A percentile compares a stretch with the other conserved stretches of the same genome.
phyloP scores from a whole-genome alignment of 2,888 invertebrate genomes.

The Mantis religiosa region DNA sequence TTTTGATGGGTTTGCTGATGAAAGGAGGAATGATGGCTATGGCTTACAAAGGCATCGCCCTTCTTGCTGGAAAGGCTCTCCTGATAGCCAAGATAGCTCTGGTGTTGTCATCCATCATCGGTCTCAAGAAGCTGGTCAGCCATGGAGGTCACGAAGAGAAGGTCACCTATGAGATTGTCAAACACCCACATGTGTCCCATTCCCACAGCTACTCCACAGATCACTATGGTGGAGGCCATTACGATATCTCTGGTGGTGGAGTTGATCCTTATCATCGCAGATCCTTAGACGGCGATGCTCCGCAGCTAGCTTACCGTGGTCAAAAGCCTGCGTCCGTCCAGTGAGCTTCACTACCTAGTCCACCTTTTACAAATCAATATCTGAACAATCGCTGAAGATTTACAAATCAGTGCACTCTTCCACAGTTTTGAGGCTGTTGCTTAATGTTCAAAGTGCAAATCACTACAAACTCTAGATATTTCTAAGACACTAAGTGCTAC shows the following conservation, averaged over 20 bases:
- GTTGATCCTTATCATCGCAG: constrained; percentile 49
- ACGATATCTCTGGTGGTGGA: constrained; percentile 51
- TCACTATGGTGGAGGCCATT: constrained; percentile 55
- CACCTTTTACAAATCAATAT: no score
- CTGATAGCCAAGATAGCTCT: constrained; percentile 32
- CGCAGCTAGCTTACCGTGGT: neutral
- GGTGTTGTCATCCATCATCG: constrained; percentile 30
- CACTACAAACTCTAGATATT: no score
- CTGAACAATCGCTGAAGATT: no score
- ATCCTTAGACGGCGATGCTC: neutral
- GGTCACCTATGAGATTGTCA: constrained; percentile 80
- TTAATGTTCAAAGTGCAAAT: no score
- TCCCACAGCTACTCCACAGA: constrained; percentile 64
- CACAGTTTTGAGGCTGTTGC: no score
- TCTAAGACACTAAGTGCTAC: no score
- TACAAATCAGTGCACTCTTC: no score
- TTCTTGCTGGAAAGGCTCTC: constrained; percentile 38
- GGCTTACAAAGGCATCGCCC: constrained; percentile 69
- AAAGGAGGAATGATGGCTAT: constrained; percentile 70
- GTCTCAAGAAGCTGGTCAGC: constrained; percentile 26
- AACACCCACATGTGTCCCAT: constrained; percentile 75
- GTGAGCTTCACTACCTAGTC: neutral
- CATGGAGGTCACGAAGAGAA: constrained; percentile 63
- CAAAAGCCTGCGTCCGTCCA: neutral
- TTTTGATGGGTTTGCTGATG: constrained; percentile 60